These are phyloP conservation scores for Linnaemya vulpina DNA, from an alignment of 2,888 invertebrate species.

Conservation along the genomic window DNA sequence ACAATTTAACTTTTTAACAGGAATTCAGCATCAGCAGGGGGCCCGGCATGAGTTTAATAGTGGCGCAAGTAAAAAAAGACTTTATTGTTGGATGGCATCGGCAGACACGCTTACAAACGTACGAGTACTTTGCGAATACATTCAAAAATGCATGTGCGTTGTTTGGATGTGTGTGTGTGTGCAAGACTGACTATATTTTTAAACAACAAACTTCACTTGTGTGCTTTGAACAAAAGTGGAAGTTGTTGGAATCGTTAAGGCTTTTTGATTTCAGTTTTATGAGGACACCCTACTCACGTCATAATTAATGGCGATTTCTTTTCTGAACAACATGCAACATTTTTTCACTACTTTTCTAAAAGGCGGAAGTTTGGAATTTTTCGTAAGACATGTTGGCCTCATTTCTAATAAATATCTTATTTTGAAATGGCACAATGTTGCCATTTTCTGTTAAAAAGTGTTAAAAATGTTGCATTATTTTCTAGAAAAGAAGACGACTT, in stretches of 20 bases:
- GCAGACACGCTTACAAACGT: not conserved
- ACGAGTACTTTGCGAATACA: not conserved
- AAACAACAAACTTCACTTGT: conserved; percentile 25
- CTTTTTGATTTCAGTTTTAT: conserved; percentile 14
- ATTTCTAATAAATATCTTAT: no score
- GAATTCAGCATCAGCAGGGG: conserved; percentile 54
- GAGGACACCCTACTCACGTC: not conserved
- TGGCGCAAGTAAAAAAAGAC: conserved; percentile 1
- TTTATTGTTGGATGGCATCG: not conserved
- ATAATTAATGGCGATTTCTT: no score
- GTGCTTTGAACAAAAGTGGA: conserved; percentile 41
- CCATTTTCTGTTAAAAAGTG: no score
- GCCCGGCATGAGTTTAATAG: conserved; percentile 55
- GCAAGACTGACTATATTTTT: not conserved
- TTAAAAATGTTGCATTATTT: no score
- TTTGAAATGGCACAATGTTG: no score
- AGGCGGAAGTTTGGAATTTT: no score
- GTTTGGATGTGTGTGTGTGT: no score
- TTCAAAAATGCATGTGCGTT: not conserved
- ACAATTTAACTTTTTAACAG: conserved; percentile 1
- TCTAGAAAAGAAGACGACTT: no score
- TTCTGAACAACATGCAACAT: no score
- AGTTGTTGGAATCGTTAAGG: conserved; percentile 51
- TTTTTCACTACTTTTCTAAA: no score
- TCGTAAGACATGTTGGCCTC: no score